These are phyloP conservation scores for Chloropsis hardwickii DNA, from an alignment of 2,113 vertebrate species.

Conservation along the genomic window DNA sequence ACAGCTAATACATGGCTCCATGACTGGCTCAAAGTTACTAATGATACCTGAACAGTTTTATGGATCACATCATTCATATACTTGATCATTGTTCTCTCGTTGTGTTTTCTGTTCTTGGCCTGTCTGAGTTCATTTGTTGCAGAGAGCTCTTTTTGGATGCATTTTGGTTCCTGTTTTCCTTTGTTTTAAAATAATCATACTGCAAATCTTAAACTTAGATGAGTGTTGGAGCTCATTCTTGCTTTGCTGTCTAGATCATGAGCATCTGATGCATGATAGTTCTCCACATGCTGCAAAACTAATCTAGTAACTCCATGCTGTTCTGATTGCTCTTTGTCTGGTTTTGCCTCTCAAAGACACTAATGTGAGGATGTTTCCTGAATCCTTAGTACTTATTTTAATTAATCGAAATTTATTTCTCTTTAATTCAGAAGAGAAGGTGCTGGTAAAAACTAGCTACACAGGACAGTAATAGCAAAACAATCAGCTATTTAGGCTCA, in stretches of 20 bases:
- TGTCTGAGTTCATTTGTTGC: not conserved
- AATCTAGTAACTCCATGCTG: not conserved
- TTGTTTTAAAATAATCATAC: not conserved
- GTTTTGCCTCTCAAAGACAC: not conserved
- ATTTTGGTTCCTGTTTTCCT: not conserved
- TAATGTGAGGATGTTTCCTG: not conserved
- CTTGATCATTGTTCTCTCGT: not conserved
- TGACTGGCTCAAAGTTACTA: not conserved
- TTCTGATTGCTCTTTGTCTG: not conserved
- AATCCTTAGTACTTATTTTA: not conserved
- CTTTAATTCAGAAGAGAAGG: not conserved
- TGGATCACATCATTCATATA: not conserved
- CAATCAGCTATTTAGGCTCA: not conserved
- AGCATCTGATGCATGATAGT: not conserved
- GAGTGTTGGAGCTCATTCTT: not conserved
- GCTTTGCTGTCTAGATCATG: not conserved
- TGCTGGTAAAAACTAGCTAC: not conserved
- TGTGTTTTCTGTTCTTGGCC: not conserved
- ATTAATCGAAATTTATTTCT: not conserved
- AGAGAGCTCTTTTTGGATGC: not conserved
- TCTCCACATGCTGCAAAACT: not conserved
- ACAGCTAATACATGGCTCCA: not conserved
- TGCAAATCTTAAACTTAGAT: not conserved
- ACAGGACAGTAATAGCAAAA: not conserved
- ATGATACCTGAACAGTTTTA: not conserved